A percentile compares a stretch with the other conserved stretches of the same genome.
These are phyloP conservation scores for Trachelus troglodyta DNA, from an alignment of 2,888 invertebrate genomes.

Conservation along the genomic window DNA sequence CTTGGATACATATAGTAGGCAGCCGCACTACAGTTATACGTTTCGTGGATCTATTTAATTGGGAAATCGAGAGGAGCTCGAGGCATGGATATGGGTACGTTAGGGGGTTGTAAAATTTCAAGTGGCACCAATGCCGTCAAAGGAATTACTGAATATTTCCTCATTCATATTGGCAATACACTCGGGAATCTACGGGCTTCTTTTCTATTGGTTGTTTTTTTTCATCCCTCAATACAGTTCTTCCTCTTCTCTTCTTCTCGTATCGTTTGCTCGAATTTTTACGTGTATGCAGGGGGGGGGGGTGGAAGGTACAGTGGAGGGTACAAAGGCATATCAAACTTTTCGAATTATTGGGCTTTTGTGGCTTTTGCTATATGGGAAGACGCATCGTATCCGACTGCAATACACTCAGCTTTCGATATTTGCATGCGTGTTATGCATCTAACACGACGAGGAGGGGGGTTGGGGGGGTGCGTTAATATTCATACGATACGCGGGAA, in stretches of 20 bases:
- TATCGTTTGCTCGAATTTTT: background rate
- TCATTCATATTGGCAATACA: slow-evolving; percentile 39
- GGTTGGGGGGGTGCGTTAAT: slow-evolving; percentile 45
- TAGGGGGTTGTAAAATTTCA: background rate
- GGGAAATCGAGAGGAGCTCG: background rate
- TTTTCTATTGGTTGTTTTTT: background rate
- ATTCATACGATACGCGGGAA: slow-evolving; percentile 48
- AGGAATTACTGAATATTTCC: background rate
- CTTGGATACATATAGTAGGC: background rate
- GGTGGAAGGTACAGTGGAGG: slow-evolving; percentile 8
- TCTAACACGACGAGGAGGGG: slow-evolving; percentile 31
- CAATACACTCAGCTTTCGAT: slow-evolving; percentile 48
- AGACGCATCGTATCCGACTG: slow-evolving; percentile 43
- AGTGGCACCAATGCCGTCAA: slow-evolving; percentile 1
- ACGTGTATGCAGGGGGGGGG: background rate
- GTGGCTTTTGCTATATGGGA: slow-evolving; percentile 27
- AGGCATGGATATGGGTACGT: background rate
- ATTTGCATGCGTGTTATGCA: slow-evolving; percentile 43
- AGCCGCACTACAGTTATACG: background rate
- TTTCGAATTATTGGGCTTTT: slow-evolving; percentile 54
- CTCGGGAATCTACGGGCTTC: slow-evolving; percentile 21
- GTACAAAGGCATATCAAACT: slow-evolving; percentile 55
- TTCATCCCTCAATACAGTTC: background rate
- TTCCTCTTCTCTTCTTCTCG: background rate
- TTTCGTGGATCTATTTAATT: background rate